Conservation (phyloP, 2,797 vertebrate species). For the Cynopterus sphinx region DNA sequence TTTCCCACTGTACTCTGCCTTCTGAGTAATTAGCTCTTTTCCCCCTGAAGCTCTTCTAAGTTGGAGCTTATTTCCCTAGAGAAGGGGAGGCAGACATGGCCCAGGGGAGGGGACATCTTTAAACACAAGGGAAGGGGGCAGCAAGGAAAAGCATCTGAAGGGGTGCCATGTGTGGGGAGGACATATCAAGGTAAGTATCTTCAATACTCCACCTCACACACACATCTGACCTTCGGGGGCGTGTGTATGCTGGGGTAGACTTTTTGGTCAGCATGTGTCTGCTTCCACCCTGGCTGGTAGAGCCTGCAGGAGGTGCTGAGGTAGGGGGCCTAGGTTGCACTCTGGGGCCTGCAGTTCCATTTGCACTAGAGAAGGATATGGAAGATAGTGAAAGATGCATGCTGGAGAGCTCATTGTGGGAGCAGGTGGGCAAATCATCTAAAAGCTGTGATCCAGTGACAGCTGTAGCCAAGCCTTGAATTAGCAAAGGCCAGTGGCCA, state of each 20-base stretch:
- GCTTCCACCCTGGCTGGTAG: background rate
- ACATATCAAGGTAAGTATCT: background rate
- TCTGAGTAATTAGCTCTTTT: background rate
- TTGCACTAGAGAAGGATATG: fast-evolving
- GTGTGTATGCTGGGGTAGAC: too few relatives aligned
- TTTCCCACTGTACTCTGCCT: background rate
- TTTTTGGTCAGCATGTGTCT: too few relatives aligned
- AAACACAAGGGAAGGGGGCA: background rate
- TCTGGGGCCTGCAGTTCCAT: background rate
- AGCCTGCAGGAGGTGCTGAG: background rate
- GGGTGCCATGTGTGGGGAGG: background rate
- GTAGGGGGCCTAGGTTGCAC: background rate
- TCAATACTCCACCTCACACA: background rate
- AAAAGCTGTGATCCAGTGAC: background rate
- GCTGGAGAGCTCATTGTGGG: background rate
- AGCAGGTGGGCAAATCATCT: background rate
- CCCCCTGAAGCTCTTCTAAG: background rate
- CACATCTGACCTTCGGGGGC: too few relatives aligned
- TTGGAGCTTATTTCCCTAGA: background rate
- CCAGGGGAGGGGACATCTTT: background rate
- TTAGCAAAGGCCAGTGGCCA: background rate
- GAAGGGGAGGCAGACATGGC: background rate
- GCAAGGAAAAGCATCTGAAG: background rate
- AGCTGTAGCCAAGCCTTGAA: background rate
- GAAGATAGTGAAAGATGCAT: background rate